A percentile compares a stretch with the other conserved stretches of the same genome.
These are phyloP conservation scores for Pagrus major DNA, from an alignment of 2,113 vertebrate species.

Conservation along the genomic window DNA sequence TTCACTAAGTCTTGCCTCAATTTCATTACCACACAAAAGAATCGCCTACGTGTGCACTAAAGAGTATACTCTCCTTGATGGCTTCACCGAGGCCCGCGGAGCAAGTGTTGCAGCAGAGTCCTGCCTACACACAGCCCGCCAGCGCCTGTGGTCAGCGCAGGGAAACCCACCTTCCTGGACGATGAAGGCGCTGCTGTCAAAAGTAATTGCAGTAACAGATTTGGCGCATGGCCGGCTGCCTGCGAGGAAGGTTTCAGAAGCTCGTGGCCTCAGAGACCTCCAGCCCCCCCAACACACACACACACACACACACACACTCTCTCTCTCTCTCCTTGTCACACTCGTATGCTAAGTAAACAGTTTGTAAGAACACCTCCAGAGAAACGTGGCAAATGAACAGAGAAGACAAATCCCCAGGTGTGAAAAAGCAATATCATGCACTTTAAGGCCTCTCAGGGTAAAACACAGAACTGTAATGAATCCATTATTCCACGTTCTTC, in stretches of 20 bases:
- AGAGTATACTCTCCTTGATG: constrained; percentile 41
- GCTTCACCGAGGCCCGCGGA: constrained; percentile 21
- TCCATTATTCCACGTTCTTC: constrained; percentile 35
- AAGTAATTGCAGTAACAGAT: constrained; percentile 52
- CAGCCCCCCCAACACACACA: too few species aligned
- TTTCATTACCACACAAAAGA: constrained; percentile 68
- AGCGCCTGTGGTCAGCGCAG: constrained; percentile 47
- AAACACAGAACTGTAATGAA: constrained; percentile 11
- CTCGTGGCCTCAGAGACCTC: constrained; percentile 27
- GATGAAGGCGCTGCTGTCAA: constrained; percentile 49
- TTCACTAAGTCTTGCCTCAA: constrained; percentile 43
- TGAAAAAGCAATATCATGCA: constrained; percentile 52
- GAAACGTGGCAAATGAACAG: constrained; percentile 33
- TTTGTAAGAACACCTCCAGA: constrained; percentile 32
- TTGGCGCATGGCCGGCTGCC: constrained; percentile 38
- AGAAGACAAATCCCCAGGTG: constrained; percentile 59
- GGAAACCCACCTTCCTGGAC: constrained; percentile 42
- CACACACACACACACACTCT: background rate
- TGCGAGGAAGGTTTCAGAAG: constrained; percentile 24
- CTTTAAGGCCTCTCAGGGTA: constrained; percentile 28
- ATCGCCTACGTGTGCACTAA: constrained; percentile 59
- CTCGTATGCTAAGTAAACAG: constrained; percentile 45
- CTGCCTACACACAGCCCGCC: constrained; percentile 34
- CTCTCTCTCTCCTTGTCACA: constrained; percentile 19
- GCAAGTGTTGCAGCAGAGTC: constrained; percentile 23